Percentiles rank a stretch among this genome's conserved stretches.
These are phyloP conservation scores for Henricia sp. DNA, from an alignment of 53 echinoderm and acorn worm species.

Conservation along the genomic window DNA sequence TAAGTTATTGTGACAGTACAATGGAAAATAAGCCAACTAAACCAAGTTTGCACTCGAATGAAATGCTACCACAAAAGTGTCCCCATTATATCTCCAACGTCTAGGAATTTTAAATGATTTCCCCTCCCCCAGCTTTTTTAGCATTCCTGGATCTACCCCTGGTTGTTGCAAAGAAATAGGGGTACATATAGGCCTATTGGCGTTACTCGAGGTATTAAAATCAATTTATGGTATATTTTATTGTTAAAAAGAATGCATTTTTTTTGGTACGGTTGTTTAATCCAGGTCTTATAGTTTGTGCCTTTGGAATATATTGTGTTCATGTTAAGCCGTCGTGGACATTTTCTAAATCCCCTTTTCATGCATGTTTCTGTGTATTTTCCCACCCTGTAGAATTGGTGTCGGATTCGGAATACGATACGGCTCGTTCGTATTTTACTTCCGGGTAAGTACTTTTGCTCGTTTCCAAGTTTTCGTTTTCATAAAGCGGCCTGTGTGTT, in stretches of 20 bases:
- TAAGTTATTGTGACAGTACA: not conserved
- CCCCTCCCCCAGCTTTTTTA: too few species aligned
- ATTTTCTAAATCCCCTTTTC: too few species aligned
- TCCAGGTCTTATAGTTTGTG: not conserved
- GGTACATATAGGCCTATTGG: not conserved
- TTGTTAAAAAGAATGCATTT: not conserved
- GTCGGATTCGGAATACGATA: slow-evolving; percentile 67
- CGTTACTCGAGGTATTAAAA: not conserved
- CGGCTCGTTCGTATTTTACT: slow-evolving; percentile 57
- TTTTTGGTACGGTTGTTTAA: not conserved
- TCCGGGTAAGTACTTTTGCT: slow-evolving; percentile 43
- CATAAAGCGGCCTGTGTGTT: too few species aligned
- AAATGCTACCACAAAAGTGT: too few species aligned
- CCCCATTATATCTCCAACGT: too few species aligned
- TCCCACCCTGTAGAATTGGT: slow-evolving; percentile 19
- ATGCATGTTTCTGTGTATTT: not conserved
- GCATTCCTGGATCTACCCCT: too few species aligned
- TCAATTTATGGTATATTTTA: not conserved
- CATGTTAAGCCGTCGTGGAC: too few species aligned
- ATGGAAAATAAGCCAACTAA: not conserved
- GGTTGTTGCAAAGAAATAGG: not conserved
- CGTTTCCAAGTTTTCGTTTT: too few species aligned
- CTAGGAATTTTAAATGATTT: too few species aligned
- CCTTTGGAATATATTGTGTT: not conserved
- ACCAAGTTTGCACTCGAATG: not conserved